A percentile compares a stretch with the other conserved stretches of the same genome.
Evolutionary conservation across 2,888 invertebrate species (phyloP).

Genomic region (Mythimna lalbum): DNA sequence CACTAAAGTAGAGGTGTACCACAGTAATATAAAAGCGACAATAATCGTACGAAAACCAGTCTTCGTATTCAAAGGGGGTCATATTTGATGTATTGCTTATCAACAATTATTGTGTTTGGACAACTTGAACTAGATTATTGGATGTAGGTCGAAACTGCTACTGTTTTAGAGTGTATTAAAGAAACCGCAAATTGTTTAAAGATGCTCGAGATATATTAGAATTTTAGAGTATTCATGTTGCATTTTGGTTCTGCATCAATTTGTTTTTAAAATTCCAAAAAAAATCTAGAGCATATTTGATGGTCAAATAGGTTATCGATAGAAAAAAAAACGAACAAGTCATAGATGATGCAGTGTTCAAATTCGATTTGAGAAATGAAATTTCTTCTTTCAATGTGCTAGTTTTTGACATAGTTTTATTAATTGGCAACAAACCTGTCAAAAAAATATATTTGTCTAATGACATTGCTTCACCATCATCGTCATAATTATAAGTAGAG

Average conservation of each 20-base stretch:
- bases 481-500: too few relatives aligned
- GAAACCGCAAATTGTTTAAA: conserved; percentile 35
- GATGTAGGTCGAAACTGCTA: conserved; percentile 50
- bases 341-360: too few relatives aligned
- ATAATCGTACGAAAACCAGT: conserved; percentile 32
- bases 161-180: conserved; percentile 40
- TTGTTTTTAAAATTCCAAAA: not conserved
- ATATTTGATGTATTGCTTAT: conserved; percentile 71
- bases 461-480: not conserved
- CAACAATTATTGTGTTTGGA: conserved; percentile 58
- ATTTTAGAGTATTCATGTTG: not conserved
- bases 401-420: not conserved
- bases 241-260: not conserved
- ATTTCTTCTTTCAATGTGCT: too few relatives aligned
- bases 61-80: conserved; percentile 65
- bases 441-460: not conserved
- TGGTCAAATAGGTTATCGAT: not conserved
- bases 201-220: conserved; percentile 6
- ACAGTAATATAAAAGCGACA: conserved; percentile 55
- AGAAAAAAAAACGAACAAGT: not conserved
- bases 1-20: conserved; percentile 29
- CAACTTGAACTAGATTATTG: conserved; percentile 60
- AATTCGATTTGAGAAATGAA: not conserved
- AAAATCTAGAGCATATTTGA: too few relatives aligned
- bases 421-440: too few relatives aligned